Evolutionary conservation across 2,797 vertebrate genomes (phyloP).

Genomic region (Okamejei kenojei): DNA sequence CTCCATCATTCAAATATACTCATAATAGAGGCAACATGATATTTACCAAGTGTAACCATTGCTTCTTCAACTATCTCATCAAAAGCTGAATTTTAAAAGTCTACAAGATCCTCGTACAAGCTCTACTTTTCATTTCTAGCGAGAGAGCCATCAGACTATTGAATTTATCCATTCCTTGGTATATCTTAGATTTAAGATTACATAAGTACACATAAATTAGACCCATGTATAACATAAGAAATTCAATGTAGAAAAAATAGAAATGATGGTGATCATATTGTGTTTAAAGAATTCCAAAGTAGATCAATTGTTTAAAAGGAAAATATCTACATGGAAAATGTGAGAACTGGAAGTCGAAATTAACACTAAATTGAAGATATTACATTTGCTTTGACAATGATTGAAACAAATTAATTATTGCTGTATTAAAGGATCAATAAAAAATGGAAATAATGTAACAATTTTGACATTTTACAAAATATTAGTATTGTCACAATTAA

Average conservation of each 20-base stretch:
- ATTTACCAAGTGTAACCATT: neutral
- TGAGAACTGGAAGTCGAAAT: neutral
- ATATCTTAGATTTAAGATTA: neutral
- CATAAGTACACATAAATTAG: neutral
- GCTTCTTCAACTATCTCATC: neutral
- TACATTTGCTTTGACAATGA: neutral
- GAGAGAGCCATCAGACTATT: neutral
- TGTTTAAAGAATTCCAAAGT: neutral
- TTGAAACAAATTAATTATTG: neutral
- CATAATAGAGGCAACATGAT: too few relatives aligned
- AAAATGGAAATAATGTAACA: neutral
- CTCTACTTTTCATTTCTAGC: neutral
- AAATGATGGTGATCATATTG: neutral
- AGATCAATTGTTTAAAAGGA: neutral
- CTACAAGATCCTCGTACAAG: neutral
- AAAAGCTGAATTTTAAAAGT: neutral
- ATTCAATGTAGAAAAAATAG: neutral
- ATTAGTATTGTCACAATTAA: neutral
- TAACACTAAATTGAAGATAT: neutral
- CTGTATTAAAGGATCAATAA: neutral
- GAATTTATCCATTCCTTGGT: neutral
- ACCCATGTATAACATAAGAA: neutral
- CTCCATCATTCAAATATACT: too few relatives aligned
- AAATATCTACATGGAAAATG: neutral
- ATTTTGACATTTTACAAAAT: neutral